Base-by-base conservation (phyloP, 2,797 vertebrate species). In the Falco peregrinus region DNA sequence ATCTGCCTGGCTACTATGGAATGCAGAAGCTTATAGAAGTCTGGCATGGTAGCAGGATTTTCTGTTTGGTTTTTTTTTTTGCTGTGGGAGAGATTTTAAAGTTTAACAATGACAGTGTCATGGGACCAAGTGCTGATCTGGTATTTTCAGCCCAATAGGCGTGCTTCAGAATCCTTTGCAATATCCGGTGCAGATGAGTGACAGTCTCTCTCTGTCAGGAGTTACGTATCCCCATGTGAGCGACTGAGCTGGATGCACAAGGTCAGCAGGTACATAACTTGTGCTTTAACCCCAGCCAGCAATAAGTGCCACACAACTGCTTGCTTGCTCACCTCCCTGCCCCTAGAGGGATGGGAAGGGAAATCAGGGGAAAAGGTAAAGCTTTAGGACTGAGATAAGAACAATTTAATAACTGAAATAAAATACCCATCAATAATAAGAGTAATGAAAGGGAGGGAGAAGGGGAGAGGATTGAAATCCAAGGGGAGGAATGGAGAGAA, bases 181-280 rank as follows among this genome's bases (percentile, higher is more conserved):
- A 45, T 61, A 28, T 26, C 24, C 31, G 69, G 11, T 16, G 37
- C 51, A 25, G 47, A 4, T 33, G 9, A 53, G 35, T n/a, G 51
- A 64, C 39, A 26, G 29, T 19, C 3, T 33, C 4, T 47, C 37
- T 57, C 50, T 65, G 25, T 60, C 25, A n/a, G 51, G 63, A 18
- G 47, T 48, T 28, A 8, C 6, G 1, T 33, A 13, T 47, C 20
- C 21, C n/a, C 10, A 0, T 14, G 2, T 24, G n/a, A 61, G 37
- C 31, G 14, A n/a, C 26, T 71, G 19, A 74, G 43, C 70, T 81
- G 51, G 61, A 51, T 0, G 1, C 37, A 16, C 24, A 26, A 24
- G 51, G 56, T 77, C 70, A 77, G 6, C 43, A 50, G 75, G 19
- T 43, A 1, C 1, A 0, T n/a, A 22, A 28, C 43, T 45, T 45